Evolutionary conservation across 2,888 invertebrate genomes (phyloP).

Genomic region (Heliconius hortense): DNA sequence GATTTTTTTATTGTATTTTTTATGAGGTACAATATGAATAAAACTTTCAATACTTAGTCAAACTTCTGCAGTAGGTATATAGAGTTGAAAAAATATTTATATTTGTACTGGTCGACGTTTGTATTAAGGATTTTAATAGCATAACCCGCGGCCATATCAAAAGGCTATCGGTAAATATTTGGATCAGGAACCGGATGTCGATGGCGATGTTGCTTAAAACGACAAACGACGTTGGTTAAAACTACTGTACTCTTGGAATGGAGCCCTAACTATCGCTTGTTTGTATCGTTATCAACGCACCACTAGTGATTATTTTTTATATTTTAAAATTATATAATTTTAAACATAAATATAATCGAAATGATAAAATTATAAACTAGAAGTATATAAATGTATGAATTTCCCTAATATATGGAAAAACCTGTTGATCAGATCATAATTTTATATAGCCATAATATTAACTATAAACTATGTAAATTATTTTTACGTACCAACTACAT

Average conservation of each 20-base stretch:
- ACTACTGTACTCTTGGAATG: not conserved
- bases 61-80: no score
- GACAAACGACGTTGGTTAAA: not conserved
- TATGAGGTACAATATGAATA: no score
- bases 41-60: no score
- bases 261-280: not conserved
- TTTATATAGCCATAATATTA: no score
- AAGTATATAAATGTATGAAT: not conserved
- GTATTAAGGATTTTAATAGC: not conserved
- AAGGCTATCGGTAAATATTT: conserved; percentile 1
- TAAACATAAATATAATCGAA: no score
- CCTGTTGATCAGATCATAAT: not conserved
- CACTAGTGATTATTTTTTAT: not conserved
- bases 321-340: no score
- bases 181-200: conserved; percentile 2
- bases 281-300: not conserved
- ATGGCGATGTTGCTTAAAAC: not conserved
- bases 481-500: conserved; percentile 85
- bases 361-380: not conserved
- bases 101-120: not conserved
- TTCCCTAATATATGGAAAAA: no score
- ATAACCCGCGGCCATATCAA: not conserved
- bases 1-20: no score
- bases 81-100: no score
- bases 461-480: no score